These are phyloP conservation scores for Morinoia aosen DNA, from an alignment of 2,888 invertebrate species.

Conservation along the genomic window DNA sequence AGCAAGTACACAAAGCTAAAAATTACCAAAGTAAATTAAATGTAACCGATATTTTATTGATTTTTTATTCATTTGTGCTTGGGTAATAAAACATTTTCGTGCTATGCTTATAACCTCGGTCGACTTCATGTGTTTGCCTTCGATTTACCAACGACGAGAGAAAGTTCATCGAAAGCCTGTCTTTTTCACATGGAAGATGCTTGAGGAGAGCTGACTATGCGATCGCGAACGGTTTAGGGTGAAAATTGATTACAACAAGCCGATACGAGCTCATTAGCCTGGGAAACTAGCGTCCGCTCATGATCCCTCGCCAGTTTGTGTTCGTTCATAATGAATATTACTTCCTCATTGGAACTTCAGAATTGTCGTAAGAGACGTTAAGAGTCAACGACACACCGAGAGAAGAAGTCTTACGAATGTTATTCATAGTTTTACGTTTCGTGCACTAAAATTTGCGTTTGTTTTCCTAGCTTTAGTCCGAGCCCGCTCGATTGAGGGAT, in stretches of 20 bases:
- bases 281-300: not conserved
- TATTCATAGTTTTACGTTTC: not conserved
- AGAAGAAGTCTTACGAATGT: not conserved
- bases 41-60: not conserved
- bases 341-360: not conserved
- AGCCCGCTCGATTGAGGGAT: not conserved
- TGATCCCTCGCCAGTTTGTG: not conserved
- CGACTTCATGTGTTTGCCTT: not conserved
- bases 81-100: not conserved
- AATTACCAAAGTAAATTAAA: not conserved
- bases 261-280: not conserved
- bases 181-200: conserved; percentile 30
- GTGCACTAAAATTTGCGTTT: too few species aligned
- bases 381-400: not conserved
- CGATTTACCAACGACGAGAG: not conserved
- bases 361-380: not conserved
- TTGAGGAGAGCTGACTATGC: not conserved
- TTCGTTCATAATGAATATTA: not conserved
- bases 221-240: not conserved
- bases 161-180: conserved; percentile 25
- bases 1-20: not conserved
- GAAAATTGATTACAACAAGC: not conserved
- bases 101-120: not conserved
- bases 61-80: not conserved
- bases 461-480: too few species aligned